Conservation (phyloP, 2,888 invertebrate species). For the Sclerodermus sp. region DNA sequence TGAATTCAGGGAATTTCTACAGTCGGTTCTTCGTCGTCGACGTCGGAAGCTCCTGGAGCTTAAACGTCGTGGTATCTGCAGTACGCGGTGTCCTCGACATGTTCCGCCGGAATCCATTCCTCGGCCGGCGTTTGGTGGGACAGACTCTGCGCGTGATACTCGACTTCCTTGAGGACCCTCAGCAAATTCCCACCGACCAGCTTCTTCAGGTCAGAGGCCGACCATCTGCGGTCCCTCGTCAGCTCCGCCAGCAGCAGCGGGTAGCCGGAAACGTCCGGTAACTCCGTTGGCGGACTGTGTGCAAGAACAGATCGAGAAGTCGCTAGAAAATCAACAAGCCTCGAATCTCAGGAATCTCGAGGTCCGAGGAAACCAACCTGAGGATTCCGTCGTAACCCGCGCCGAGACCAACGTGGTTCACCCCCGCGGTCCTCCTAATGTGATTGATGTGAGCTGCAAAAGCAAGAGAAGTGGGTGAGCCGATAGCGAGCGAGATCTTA, state of each 20-base stretch:
- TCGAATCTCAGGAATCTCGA: neutral
- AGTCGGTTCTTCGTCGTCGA: too few species aligned
- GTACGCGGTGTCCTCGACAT: constrained; percentile 62
- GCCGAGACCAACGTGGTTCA: constrained; percentile 69
- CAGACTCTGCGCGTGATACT: constrained; percentile 46
- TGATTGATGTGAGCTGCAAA: constrained; percentile 66
- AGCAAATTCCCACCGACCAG: constrained; percentile 65
- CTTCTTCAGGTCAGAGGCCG: constrained; percentile 64
- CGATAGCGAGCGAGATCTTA: neutral
- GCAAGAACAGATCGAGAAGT: neutral
- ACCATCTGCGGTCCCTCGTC: constrained; percentile 64
- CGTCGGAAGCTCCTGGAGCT: too few species aligned
- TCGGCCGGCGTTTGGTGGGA: constrained; percentile 60
- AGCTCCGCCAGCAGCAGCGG: constrained; percentile 66
- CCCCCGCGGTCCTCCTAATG: constrained; percentile 66
- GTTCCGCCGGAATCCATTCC: constrained; percentile 61
- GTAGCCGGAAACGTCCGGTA: constrained; percentile 64
- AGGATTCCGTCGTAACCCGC: constrained; percentile 64
- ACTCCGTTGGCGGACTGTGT: constrained; percentile 59
- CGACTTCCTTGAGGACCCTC: constrained; percentile 62
- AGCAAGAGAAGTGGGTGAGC: neutral
- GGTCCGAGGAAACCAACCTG: too few species aligned
- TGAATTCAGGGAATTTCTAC: too few species aligned
- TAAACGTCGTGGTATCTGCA: constrained; percentile 58
- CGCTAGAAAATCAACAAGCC: too few species aligned